These are phyloP conservation scores for Aeoliscus strigatus DNA, from an alignment of 2,797 vertebrate species.

Conservation along the genomic window DNA sequence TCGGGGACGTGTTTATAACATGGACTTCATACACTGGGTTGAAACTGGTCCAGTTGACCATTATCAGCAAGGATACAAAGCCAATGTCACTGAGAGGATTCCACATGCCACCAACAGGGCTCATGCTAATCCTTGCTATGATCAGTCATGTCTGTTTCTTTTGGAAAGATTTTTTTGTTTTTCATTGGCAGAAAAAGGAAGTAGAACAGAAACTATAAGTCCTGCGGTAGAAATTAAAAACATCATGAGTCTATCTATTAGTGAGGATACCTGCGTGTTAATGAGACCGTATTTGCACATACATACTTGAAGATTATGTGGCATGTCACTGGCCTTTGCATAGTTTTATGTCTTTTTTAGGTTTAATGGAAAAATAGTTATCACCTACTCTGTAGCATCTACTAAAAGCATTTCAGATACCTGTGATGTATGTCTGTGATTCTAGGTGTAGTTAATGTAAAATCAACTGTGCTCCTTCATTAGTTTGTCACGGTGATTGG, in stretches of 20 bases:
- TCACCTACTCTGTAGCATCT: no score
- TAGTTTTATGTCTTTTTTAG: no score
- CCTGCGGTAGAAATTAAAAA: not conserved
- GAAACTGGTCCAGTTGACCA: slow-evolving; percentile 1
- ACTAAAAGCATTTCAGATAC: slow-evolving; percentile 1
- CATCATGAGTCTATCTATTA: not conserved
- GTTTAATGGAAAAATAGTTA: slow-evolving; percentile 4
- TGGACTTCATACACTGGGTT: slow-evolving; percentile 21
- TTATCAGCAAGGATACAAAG: slow-evolving; percentile 1
- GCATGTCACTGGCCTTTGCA: no score
- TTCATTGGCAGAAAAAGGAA: not conserved
- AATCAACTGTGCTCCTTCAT: not conserved
- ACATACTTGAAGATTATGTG: no score
- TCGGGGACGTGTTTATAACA: slow-evolving; percentile 7
- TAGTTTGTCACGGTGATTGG: slow-evolving; percentile 3
- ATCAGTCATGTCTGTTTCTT: not conserved
- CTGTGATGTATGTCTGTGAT: slow-evolving; percentile 2
- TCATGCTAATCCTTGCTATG: slow-evolving; percentile 3
- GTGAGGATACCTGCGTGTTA: not conserved
- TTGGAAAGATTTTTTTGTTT: slow-evolving; percentile 1
- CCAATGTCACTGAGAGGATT: slow-evolving; percentile 1
- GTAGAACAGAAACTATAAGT: not conserved
- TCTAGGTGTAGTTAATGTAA: slow-evolving; percentile 1
- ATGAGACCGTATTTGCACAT: no score
- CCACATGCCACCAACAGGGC: accelerated